These are phyloP conservation scores for Felis chaus DNA, from an alignment of 2,113 vertebrate genomes.

Conservation along the genomic window DNA sequence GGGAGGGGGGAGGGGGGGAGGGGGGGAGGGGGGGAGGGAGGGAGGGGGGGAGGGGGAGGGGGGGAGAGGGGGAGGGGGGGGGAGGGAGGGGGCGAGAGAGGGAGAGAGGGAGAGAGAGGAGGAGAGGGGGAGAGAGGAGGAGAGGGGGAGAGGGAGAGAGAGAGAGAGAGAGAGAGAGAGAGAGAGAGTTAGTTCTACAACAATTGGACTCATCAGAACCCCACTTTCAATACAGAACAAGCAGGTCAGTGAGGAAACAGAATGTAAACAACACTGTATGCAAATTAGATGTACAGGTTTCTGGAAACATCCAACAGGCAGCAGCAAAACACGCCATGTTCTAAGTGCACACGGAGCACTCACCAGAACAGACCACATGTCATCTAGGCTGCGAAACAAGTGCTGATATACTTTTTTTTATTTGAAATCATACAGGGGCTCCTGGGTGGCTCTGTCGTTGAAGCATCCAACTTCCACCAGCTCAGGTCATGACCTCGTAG, in stretches of 20 bases:
- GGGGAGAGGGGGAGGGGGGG: fast-evolving
- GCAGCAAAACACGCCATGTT: background rate
- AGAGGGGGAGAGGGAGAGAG: fast-evolving
- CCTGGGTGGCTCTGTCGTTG: too few relatives aligned
- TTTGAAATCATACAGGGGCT: too few relatives aligned
- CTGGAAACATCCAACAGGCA: background rate
- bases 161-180: too few relatives aligned
- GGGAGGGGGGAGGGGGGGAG: background rate
- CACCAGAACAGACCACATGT: background rate
- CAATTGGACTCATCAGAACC: fast-evolving
- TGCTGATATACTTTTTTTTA: background rate
- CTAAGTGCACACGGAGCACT: background rate
- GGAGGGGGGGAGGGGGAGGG: fast-evolving
- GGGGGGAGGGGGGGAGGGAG: too few relatives aligned
- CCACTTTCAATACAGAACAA: background rate
- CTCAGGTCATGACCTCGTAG: background rate
- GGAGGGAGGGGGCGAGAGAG: fast-evolving
- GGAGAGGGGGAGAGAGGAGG: fast-evolving
- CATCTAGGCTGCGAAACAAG: background rate
- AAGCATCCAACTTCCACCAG: too few relatives aligned
- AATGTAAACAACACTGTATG: background rate
- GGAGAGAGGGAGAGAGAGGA: fast-evolving
- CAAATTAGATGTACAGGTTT: background rate
- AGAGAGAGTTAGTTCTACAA: background rate
- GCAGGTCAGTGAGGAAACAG: background rate